phyloP scores from a whole-genome alignment of 2,797 vertebrate genomes.

The Trematomus bernacchii region DNA sequence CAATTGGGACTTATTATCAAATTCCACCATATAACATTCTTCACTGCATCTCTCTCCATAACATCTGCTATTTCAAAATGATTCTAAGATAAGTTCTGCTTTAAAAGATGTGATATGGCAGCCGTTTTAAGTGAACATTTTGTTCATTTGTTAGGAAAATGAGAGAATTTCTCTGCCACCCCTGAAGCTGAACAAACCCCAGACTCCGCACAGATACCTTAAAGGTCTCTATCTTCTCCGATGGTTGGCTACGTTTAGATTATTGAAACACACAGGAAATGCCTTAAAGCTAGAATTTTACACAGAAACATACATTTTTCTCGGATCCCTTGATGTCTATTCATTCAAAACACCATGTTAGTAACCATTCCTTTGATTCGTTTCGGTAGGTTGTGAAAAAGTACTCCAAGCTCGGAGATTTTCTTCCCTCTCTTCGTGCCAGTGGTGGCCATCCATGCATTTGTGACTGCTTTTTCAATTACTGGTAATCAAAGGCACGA shows the following conservation, averaged over 20 bases:
- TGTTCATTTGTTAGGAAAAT: neutral
- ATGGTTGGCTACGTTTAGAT: conserved; percentile 20
- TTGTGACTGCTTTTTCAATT: conserved; percentile 81
- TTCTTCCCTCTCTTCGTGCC: conserved; percentile 19
- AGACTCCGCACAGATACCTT: neutral
- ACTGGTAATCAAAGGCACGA: conserved; percentile 77
- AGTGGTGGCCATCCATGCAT: conserved; percentile 54
- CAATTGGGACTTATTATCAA: neutral
- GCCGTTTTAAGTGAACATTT: conserved; percentile 9
- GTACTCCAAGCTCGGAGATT: conserved; percentile 31
- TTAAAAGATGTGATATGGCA: no score
- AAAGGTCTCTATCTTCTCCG: conserved; percentile 10
- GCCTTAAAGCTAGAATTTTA: conserved; percentile 37
- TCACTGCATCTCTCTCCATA: no score
- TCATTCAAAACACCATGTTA: conserved; percentile 11
- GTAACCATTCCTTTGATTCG: conserved; percentile 45
- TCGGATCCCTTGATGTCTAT: conserved; percentile 16
- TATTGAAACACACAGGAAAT: conserved; percentile 7
- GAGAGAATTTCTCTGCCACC: neutral
- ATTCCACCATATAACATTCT: neutral
- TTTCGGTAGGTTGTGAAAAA: conserved; percentile 42
- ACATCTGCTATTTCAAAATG: no score
- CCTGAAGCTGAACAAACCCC: neutral
- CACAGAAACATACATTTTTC: conserved; percentile 40
- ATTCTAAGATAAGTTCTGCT: no score